Percentiles rank a stretch among this genome's conserved stretches.
phyloP scores from a whole-genome alignment of 2,888 invertebrate species.

The Agapetus fuscipes region DNA sequence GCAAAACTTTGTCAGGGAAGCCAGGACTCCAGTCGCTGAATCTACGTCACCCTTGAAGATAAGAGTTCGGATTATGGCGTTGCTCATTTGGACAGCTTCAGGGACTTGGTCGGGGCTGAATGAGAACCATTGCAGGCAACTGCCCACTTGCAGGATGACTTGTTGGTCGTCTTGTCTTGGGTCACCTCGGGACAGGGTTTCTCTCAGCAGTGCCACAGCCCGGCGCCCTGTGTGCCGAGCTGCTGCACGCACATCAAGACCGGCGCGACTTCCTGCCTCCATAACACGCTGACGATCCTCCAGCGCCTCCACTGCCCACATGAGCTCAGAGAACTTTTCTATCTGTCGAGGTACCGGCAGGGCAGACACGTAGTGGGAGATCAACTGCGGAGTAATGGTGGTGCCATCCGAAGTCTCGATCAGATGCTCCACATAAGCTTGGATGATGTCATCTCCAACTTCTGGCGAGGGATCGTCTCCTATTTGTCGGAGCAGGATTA shows the following conservation, averaged over 20 bases:
- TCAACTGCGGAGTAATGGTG: constrained; percentile 62
- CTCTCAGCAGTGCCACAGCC: constrained; percentile 34
- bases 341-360: constrained; percentile 50
- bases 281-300: constrained; percentile 58
- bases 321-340: constrained; percentile 55
- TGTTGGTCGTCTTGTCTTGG: constrained; percentile 23
- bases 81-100: constrained; percentile 80
- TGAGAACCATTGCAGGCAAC: constrained; percentile 76
- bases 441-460: constrained; percentile 64
- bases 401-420: constrained; percentile 46
- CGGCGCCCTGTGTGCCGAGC: constrained; percentile 79
- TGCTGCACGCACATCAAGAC: constrained; percentile 74
- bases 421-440: constrained; percentile 61
- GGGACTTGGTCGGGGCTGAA: constrained; percentile 67
- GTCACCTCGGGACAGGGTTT: constrained; percentile 54
- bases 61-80: constrained; percentile 78
- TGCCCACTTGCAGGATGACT: constrained; percentile 35
- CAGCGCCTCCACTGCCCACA: constrained; percentile 55
- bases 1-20: constrained; percentile 33
- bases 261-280: constrained; percentile 60
- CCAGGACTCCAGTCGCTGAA: constrained; percentile 67
- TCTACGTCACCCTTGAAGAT: constrained; percentile 72
- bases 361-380: constrained; percentile 79
- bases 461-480: constrained; percentile 63
- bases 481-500: constrained; percentile 71